Percentiles rank a stretch among this genome's conserved stretches.
These are phyloP conservation scores for Drosophila nasuta DNA, from an alignment of 1,140 invertebrate species.

Conservation along the genomic window DNA sequence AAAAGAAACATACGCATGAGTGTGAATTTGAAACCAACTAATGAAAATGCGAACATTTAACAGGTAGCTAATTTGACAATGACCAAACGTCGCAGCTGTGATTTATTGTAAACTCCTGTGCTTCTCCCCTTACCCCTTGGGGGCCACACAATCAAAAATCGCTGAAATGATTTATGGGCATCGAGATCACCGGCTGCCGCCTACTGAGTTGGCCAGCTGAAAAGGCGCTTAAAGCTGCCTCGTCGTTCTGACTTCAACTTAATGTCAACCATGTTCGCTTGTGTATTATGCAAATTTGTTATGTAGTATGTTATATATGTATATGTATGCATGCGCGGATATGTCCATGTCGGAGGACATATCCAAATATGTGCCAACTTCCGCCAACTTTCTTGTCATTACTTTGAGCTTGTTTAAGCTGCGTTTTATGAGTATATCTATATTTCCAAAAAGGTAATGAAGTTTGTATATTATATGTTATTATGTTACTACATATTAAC, in stretches of 20 bases:
- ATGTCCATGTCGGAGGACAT: background rate
- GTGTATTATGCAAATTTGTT: slow-evolving; percentile 54
- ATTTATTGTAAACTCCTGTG: slow-evolving; percentile 31
- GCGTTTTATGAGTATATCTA: too few relatives aligned
- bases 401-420: too few relatives aligned
- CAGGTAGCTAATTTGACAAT: slow-evolving; percentile 45
- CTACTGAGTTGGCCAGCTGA: background rate
- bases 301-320: background rate
- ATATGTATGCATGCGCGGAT: slow-evolving; percentile 10
- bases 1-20: slow-evolving; percentile 13
- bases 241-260: slow-evolving; percentile 39
- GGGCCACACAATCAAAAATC: slow-evolving; percentile 25
- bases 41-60: slow-evolving; percentile 35
- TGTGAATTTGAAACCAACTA: slow-evolving; percentile 26
- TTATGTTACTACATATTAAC: too few relatives aligned
- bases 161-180: slow-evolving; percentile 49
- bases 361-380: slow-evolving; percentile 9
- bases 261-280: slow-evolving; percentile 43
- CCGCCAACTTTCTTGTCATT: slow-evolving; percentile 26
- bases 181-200: slow-evolving; percentile 8
- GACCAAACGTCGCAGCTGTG: slow-evolving; percentile 13
- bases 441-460: too few relatives aligned
- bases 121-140: background rate
- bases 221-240: slow-evolving; percentile 40
- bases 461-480: too few relatives aligned